A percentile compares a stretch with the other conserved stretches of the same genome.
These are phyloP conservation scores for Garra rufa DNA, from an alignment of 2,113 vertebrate genomes.

Conservation along the genomic window DNA sequence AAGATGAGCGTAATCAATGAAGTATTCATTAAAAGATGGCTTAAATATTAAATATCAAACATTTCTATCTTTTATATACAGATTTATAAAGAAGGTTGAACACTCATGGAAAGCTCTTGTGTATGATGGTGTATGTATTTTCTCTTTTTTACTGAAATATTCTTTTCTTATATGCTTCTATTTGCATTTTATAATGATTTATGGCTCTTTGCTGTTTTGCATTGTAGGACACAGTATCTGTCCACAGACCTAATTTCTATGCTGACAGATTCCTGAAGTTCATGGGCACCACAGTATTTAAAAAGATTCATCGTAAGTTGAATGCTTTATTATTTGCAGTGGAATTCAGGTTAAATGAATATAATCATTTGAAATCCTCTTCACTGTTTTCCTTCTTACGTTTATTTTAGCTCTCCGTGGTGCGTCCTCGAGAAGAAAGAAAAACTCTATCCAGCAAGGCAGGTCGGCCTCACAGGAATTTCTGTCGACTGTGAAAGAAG, in stretches of 20 bases:
- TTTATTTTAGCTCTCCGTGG: slow-evolving; percentile 79
- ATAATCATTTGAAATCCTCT: background rate
- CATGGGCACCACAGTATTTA: slow-evolving; percentile 92
- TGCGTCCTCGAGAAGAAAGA: slow-evolving; percentile 87
- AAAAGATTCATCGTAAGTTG: slow-evolving; percentile 86
- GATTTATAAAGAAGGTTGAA: slow-evolving; percentile 95
- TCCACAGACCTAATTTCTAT: slow-evolving; percentile 93
- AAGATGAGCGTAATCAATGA: background rate
- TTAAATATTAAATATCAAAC: background rate
- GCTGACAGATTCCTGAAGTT: slow-evolving; percentile 94
- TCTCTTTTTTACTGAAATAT: background rate
- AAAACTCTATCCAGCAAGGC: slow-evolving; percentile 78
- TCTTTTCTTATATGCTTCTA: background rate
- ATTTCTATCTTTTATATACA: slow-evolving; percentile 61
- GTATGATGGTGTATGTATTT: slow-evolving; percentile 86
- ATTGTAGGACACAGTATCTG: slow-evolving; percentile 89
- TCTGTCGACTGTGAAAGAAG: slow-evolving; percentile 75
- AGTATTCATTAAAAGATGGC: background rate
- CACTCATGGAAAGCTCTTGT: slow-evolving; percentile 99
- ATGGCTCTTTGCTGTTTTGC: background rate
- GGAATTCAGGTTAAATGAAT: background rate
- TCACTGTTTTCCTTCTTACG: background rate
- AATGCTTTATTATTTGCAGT: background rate
- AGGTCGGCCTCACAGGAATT: slow-evolving; percentile 90
- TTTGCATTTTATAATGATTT: background rate